These are phyloP conservation scores for Acronicta aceris DNA, from an alignment of 2,888 invertebrate species.

Conservation along the genomic window DNA sequence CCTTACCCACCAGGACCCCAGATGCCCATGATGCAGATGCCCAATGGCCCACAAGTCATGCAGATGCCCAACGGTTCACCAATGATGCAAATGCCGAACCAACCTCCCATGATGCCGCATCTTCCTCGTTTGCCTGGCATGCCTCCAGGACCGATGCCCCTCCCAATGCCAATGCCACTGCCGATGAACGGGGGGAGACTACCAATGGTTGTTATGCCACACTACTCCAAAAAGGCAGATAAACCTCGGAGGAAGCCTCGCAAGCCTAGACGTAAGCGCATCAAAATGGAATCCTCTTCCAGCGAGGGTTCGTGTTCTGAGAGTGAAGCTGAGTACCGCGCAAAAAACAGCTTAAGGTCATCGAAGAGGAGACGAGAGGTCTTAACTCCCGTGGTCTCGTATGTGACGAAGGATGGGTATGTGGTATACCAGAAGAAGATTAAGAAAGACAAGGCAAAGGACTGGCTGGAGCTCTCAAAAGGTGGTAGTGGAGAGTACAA, in stretches of 20 bases:
- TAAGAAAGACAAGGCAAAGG: constrained; percentile 75
- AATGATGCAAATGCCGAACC: constrained; percentile 44
- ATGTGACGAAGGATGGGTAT: constrained; percentile 79
- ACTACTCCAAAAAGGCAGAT: constrained; percentile 66
- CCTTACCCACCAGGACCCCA: constrained; percentile 27
- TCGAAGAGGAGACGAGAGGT: constrained; percentile 65
- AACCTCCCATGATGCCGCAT: constrained; percentile 54
- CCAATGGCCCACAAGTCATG: constrained; percentile 7
- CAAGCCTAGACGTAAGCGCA: constrained; percentile 49
- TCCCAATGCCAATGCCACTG: constrained; percentile 54
- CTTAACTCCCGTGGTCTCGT: constrained; percentile 81
- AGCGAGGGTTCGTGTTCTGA: constrained; percentile 57
- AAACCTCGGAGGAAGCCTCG: constrained; percentile 48
- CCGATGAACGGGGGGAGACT: constrained; percentile 66
- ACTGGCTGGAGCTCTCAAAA: constrained; percentile 74
- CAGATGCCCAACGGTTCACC: constrained; percentile 22
- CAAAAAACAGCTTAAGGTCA: constrained; percentile 25
- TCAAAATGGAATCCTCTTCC: constrained; percentile 51
- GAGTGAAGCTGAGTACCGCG: constrained; percentile 44
- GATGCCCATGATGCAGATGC: constrained; percentile 10
- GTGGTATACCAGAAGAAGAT: constrained; percentile 83
- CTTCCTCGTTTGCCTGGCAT: constrained; percentile 56
- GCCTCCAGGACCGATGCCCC: constrained; percentile 52
- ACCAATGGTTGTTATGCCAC: constrained; percentile 80
- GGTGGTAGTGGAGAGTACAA: constrained; percentile 41